Conservation (phyloP, 1,140 invertebrate species). For the Eupeodes corollae region DNA sequence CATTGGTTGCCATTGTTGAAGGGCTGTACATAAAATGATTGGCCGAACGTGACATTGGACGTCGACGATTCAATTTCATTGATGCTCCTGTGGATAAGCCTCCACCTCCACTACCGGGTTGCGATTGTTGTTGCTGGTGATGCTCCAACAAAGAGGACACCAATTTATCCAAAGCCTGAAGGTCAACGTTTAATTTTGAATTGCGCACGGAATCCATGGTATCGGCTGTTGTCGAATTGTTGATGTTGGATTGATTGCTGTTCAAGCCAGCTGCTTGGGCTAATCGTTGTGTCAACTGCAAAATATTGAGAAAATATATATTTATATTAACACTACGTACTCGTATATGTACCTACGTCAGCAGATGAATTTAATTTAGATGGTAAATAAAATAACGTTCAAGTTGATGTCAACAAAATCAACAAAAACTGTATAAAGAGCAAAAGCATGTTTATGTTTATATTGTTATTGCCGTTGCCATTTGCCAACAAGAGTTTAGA, state of each 20-base stretch:
- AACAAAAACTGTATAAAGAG: too few relatives aligned
- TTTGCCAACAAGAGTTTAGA: background rate
- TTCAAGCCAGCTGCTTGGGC: slow-evolving; percentile 32
- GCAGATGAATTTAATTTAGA: too few relatives aligned
- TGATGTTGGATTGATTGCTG: background rate
- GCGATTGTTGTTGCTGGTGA: slow-evolving; percentile 8
- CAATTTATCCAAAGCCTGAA: slow-evolving; percentile 30
- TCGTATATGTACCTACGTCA: too few relatives aligned
- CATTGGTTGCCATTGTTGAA: too few relatives aligned
- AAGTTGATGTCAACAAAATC: too few relatives aligned
- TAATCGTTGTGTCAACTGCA: slow-evolving; percentile 26
- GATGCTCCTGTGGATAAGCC: slow-evolving; percentile 13
- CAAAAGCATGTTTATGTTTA: too few relatives aligned
- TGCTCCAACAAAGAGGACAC: slow-evolving; percentile 29
- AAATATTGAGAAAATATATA: background rate
- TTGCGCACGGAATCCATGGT: slow-evolving; percentile 30
- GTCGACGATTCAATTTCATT: slow-evolving; percentile 31
- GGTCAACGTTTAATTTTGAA: slow-evolving; percentile 28
- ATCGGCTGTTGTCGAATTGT: slow-evolving; percentile 11
- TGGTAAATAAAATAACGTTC: too few relatives aligned
- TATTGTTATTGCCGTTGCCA: too few relatives aligned
- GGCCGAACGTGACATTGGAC: slow-evolving; percentile 28
- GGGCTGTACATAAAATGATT: slow-evolving; percentile 17
- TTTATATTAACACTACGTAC: too few relatives aligned
- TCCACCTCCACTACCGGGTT: slow-evolving; percentile 2